These are phyloP conservation scores for Apolygus lucorum DNA, from an alignment of 1,140 invertebrate genomes.

Conservation along the genomic window DNA sequence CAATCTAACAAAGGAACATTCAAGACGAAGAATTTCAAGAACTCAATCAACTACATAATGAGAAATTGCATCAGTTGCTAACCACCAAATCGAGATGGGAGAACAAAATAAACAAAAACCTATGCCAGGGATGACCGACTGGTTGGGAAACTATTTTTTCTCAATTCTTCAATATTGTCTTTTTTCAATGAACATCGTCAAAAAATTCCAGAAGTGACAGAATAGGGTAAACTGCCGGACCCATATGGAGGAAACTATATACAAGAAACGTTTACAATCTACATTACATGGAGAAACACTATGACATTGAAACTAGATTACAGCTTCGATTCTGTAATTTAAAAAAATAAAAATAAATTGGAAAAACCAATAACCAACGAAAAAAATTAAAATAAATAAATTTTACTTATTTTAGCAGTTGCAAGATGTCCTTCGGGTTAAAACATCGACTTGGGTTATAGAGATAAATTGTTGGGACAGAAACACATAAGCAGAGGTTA, in stretches of 20 bases:
- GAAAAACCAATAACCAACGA: not conserved
- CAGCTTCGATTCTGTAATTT: not conserved
- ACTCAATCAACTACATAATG: too few species aligned
- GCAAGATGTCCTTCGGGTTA: not conserved
- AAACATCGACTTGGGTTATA: conserved; percentile 1
- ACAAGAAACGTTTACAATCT: conserved; percentile 11
- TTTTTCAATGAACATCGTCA: conserved; percentile 19
- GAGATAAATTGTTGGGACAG: not conserved
- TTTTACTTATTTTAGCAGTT: conserved; percentile 7
- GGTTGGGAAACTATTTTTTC: too few species aligned
- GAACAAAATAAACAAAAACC: too few species aligned
- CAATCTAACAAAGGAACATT: too few species aligned
- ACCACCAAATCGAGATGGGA: too few species aligned
- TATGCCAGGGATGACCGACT: too few species aligned
- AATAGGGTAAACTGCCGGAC: conserved; percentile 8
- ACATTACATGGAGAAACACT: conserved; percentile 8
- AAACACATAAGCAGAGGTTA: conserved; percentile 13
- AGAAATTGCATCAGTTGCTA: too few species aligned
- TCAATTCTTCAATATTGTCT: too few species aligned
- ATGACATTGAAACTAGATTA: not conserved
- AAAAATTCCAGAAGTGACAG: too few species aligned
- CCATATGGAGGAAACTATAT: conserved; percentile 13
- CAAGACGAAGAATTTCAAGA: too few species aligned
- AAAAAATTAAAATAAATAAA: conserved; percentile 1
- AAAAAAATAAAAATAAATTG: not conserved